Conservation (phyloP, 2,113 vertebrate genomes). For the Nyctereutes procyonoides region DNA sequence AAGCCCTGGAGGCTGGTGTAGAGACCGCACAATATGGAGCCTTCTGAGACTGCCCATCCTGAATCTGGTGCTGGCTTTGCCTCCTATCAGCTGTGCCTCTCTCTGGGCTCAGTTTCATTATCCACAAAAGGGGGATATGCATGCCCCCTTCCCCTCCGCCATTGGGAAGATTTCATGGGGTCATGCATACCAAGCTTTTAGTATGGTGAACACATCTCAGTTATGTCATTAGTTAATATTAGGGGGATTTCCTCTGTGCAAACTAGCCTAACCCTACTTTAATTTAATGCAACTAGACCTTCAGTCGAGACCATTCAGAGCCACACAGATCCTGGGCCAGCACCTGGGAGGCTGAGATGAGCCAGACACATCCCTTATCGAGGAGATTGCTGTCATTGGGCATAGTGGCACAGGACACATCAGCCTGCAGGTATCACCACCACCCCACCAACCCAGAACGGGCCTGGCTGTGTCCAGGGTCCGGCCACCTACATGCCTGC, state of each 20-base stretch:
- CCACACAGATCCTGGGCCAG: neutral
- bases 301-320: neutral
- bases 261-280: neutral
- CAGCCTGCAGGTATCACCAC: neutral
- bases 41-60: neutral
- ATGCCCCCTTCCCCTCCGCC: neutral
- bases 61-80: neutral
- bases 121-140: neutral
- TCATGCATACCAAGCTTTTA: neutral
- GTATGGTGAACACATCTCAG: too few relatives aligned
- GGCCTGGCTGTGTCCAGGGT: neutral
- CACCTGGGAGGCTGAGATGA: neutral
- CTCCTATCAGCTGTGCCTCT: accelerated
- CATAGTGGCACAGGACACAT: neutral
- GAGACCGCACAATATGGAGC: too few relatives aligned
- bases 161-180: neutral
- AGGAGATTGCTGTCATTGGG: neutral
- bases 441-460: neutral
- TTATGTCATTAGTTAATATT: neutral
- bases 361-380: neutral
- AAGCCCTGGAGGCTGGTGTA: neutral
- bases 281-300: neutral
- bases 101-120: neutral
- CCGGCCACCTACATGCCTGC: neutral
- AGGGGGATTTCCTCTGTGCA: neutral